A percentile compares a stretch with the other conserved stretches of the same genome.
Conservation (phyloP, 2,888 invertebrate species). For the Tolmerus cingulatus region DNA sequence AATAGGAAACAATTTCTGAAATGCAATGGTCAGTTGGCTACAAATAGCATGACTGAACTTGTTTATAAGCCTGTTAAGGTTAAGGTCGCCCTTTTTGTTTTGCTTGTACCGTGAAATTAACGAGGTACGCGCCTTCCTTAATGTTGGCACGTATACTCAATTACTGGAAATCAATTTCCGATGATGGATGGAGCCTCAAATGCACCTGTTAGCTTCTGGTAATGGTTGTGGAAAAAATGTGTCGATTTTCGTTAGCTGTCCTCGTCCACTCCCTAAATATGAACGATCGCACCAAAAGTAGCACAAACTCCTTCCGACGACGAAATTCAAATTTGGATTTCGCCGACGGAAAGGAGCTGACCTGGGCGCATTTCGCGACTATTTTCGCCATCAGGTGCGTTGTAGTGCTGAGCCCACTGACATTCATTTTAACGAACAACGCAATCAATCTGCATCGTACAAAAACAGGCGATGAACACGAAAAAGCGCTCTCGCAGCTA, state of each 20-base stretch:
- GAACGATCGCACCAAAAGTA: background rate
- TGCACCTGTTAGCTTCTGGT: slow-evolving; percentile 64
- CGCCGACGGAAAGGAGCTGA: background rate
- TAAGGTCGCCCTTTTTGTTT: background rate
- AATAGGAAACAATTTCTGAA: background rate
- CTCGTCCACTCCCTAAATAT: slow-evolving; percentile 19
- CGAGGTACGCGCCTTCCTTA: slow-evolving; percentile 20
- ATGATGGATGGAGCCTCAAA: slow-evolving; percentile 62
- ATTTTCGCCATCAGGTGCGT: slow-evolving; percentile 21
- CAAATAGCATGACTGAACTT: background rate
- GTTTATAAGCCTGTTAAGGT: background rate
- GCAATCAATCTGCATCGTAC: slow-evolving; percentile 23
- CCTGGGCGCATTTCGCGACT: slow-evolving; percentile 12
- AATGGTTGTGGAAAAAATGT: slow-evolving; percentile 47
- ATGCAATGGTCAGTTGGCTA: background rate
- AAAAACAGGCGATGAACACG: slow-evolving; percentile 54
- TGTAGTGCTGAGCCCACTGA: background rate
- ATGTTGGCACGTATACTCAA: background rate
- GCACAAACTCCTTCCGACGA: slow-evolving; percentile 1
- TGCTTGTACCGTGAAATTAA: background rate
- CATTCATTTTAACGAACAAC: slow-evolving; percentile 30
- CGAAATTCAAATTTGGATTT: background rate
- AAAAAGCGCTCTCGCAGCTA: slow-evolving; percentile 61
- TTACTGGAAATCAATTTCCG: slow-evolving; percentile 59
- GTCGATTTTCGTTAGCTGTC: slow-evolving; percentile 19